Evolutionary conservation across 2,888 invertebrate species (phyloP).

Genomic region (Colostygia pectinataria): DNA sequence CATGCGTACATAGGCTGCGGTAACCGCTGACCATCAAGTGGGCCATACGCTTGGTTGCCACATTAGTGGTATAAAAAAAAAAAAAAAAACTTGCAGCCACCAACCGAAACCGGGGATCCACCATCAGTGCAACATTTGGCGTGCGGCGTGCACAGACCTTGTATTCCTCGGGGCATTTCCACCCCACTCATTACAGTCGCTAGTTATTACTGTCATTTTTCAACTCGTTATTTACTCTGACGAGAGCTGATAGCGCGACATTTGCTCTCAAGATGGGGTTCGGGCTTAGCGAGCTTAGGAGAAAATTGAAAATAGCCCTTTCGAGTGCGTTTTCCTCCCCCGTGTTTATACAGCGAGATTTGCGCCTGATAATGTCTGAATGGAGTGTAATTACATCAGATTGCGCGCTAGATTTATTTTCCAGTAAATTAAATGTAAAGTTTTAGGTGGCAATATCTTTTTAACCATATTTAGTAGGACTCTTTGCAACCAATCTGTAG

Average conservation of each 20-base stretch:
- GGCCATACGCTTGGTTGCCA: no score
- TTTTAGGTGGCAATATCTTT: slow-evolving; percentile 12
- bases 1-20: no score
- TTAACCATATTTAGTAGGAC: no score
- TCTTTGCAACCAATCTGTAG: no score
- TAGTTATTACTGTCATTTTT: slow-evolving; percentile 83
- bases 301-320: slow-evolving; percentile 76
- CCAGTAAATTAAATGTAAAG: slow-evolving; percentile 10
- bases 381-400: slow-evolving; percentile 36
- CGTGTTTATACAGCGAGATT: slow-evolving; percentile 45
- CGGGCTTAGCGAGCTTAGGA: slow-evolving; percentile 65
- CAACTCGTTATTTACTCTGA: slow-evolving; percentile 83
- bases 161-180: slow-evolving; percentile 78
- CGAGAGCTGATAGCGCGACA: slow-evolving; percentile 78
- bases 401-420: slow-evolving; percentile 26
- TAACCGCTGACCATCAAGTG: no score
- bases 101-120: slow-evolving; percentile 24
- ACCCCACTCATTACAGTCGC: slow-evolving; percentile 79
- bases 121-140: slow-evolving; percentile 72
- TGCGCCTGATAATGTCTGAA: slow-evolving; percentile 40
- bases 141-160: slow-evolving; percentile 59
- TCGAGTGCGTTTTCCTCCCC: slow-evolving; percentile 52
- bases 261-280: slow-evolving; percentile 76
- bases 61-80: no score
- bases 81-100: slow-evolving; percentile 62